Conservation (phyloP, 2,797 vertebrate species). For the Hypotaenidia philippensis region DNA sequence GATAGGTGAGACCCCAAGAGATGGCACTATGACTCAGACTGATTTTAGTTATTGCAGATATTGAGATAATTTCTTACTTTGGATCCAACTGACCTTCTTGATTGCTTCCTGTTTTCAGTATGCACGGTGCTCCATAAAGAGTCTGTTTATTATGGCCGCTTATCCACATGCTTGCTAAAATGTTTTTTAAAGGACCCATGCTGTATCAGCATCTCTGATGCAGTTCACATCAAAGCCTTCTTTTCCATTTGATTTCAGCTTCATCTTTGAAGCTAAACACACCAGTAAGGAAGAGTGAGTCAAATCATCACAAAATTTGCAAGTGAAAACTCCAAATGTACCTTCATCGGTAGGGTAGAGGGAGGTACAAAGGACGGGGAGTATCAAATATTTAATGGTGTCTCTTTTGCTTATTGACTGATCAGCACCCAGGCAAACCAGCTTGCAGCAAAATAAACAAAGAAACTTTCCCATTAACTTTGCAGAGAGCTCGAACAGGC, state of each 20-base stretch:
- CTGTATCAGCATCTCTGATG: background rate
- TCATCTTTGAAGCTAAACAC: background rate
- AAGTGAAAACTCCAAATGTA: background rate
- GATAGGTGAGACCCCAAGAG: background rate
- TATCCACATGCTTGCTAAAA: background rate
- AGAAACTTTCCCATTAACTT: background rate
- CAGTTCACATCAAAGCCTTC: background rate
- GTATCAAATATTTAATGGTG: background rate
- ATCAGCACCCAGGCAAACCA: background rate
- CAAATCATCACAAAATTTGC: background rate
- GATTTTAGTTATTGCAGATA: background rate
- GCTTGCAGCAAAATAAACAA: background rate
- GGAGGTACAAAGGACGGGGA: background rate
- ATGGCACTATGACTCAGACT: conserved; percentile 22
- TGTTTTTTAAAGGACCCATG: background rate
- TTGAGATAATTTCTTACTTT: background rate
- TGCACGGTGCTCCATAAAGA: background rate
- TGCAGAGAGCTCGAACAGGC: background rate
- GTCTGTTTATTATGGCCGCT: background rate
- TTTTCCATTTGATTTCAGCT: background rate
- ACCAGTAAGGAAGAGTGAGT: background rate
- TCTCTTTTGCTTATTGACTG: background rate
- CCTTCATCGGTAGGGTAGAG: background rate
- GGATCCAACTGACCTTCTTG: background rate
- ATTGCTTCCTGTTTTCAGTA: background rate